These are phyloP conservation scores for Leguminivora glycinivorella DNA, from an alignment of 1,140 invertebrate genomes.

Conservation along the genomic window DNA sequence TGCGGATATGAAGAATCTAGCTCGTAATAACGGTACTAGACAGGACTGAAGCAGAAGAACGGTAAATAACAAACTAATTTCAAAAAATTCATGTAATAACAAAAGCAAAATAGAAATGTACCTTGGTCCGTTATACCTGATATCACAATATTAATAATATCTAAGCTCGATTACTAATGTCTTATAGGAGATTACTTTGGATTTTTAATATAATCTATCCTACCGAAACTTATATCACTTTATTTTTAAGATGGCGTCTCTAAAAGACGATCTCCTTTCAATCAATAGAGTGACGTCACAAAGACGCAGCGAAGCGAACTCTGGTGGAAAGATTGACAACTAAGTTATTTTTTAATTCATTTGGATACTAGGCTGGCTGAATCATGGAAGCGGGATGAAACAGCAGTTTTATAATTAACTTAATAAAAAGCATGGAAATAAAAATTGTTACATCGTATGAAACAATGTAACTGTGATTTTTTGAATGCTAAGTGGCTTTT, in stretches of 20 bases:
- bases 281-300: slow-evolving; percentile 80
- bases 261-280: slow-evolving; percentile 76
- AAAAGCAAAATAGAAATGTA: slow-evolving; percentile 69
- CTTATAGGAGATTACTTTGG: slow-evolving; percentile 71
- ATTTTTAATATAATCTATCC: slow-evolving; percentile 73
- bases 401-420: background rate
- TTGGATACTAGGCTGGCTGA: background rate
- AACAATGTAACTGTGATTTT: no score
- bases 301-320: slow-evolving; percentile 66
- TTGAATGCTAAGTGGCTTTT: no score
- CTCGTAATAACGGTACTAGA: slow-evolving; percentile 63
- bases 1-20: slow-evolving; percentile 36
- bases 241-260: slow-evolving; percentile 79
- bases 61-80: slow-evolving; percentile 75
- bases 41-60: slow-evolving; percentile 58
- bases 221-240: slow-evolving; percentile 78
- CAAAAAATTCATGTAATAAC: slow-evolving; percentile 56
- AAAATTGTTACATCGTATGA: no score
- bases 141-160: slow-evolving; percentile 62
- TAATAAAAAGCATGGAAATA: background rate
- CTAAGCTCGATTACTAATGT: slow-evolving; percentile 65
- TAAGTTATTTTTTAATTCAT: background rate
- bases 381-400: background rate
- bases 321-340: slow-evolving; percentile 51
- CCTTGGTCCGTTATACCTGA: slow-evolving; percentile 73